Evolutionary conservation across 2,888 invertebrate genomes (phyloP).

Genomic region (Agrochola macilenta): DNA sequence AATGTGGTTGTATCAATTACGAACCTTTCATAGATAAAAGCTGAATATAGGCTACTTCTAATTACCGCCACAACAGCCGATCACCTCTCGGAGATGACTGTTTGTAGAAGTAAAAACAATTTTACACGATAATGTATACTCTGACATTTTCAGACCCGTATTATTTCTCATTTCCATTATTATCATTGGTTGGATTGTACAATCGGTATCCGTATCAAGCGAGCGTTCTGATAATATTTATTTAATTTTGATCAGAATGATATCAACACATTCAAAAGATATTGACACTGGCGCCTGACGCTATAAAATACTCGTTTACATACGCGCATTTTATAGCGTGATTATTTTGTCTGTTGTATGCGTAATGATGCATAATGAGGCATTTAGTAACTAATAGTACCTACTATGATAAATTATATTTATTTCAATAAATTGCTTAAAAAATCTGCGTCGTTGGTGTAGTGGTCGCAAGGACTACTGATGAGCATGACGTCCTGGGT

Average conservation of each 20-base stretch:
- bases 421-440: too few species aligned
- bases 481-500: not conserved
- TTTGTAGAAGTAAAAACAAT: not conserved
- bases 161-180: slow-evolving; percentile 6
- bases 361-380: not conserved
- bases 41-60: too few species aligned
- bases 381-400: not conserved
- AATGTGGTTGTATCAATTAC: not conserved
- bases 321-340: not conserved
- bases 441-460: too few species aligned
- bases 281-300: not conserved
- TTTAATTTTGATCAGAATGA: slow-evolving; percentile 29
- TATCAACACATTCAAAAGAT: slow-evolving; percentile 7
- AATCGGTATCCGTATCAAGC: not conserved
- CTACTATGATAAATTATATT: not conserved
- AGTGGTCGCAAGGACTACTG: too few species aligned
- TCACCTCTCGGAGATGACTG: not conserved
- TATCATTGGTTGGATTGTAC: slow-evolving; percentile 11
- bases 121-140: not conserved
- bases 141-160: not conserved
- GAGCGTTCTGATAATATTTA: slow-evolving; percentile 34
- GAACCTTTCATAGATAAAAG: not conserved
- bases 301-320: not conserved
- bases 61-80: not conserved
- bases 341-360: not conserved